phyloP scores from a whole-genome alignment of 1,140 invertebrate genomes.

The Pachyrhynchus sulphureomaculatus region DNA sequence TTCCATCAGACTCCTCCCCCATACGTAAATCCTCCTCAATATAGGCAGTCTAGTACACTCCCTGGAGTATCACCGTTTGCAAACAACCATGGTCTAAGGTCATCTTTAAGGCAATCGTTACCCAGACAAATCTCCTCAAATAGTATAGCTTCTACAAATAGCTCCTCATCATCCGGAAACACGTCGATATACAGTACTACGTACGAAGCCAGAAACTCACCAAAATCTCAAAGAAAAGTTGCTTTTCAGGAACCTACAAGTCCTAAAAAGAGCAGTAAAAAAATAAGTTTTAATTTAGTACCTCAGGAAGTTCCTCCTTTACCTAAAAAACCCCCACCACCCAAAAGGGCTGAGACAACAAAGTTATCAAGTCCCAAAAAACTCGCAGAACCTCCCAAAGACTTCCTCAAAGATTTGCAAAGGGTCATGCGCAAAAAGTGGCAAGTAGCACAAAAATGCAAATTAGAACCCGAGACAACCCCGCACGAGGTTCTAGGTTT shows the following conservation, averaged over 20 bases:
- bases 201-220: slow-evolving; percentile 54
- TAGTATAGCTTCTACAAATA: slow-evolving; percentile 43
- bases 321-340: slow-evolving; percentile 63
- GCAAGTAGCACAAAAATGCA: slow-evolving; percentile 91
- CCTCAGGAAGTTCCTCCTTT: slow-evolving; percentile 55
- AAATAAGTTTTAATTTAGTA: slow-evolving; percentile 58
- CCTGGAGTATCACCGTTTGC: slow-evolving; percentile 36
- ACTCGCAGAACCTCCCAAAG: slow-evolving; percentile 73
- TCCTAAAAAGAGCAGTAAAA: slow-evolving; percentile 56
- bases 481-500: slow-evolving; percentile 91
- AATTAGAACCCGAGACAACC: slow-evolving; percentile 77
- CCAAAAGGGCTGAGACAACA: slow-evolving; percentile 71
- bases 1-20: slow-evolving; percentile 30
- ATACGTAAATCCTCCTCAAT: slow-evolving; percentile 42
- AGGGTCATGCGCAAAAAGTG: slow-evolving; percentile 92
- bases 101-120: slow-evolving; percentile 45
- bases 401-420: slow-evolving; percentile 85
- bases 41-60: slow-evolving; percentile 39
- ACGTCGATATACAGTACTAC: slow-evolving; percentile 43
- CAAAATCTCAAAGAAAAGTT: slow-evolving; percentile 54
- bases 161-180: slow-evolving; percentile 39
- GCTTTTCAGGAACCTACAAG: slow-evolving; percentile 56
- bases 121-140: slow-evolving; percentile 46
- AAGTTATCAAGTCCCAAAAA: slow-evolving; percentile 73
- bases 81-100: slow-evolving; percentile 43